Conservation (phyloP, 30 jellyfish, hydroid and myxozoan species). For the Catostylus mosaicus region DNA sequence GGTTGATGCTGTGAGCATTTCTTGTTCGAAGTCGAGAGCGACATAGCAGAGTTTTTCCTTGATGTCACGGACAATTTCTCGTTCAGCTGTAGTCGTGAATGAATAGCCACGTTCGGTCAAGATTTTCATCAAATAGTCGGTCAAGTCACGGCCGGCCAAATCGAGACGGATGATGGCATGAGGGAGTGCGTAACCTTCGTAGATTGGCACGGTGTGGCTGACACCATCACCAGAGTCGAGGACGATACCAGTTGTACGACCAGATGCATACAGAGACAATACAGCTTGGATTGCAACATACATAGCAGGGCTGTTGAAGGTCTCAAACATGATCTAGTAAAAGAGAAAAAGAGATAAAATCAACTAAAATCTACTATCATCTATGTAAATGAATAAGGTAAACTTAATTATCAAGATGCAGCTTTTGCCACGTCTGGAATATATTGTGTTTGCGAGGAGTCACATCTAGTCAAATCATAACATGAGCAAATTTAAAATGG, state of each 20-base stretch:
- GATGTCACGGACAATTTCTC: conserved; percentile 99
- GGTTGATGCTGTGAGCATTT: conserved; percentile 98
- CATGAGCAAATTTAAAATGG: too few relatives aligned
- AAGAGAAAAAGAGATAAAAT: not conserved
- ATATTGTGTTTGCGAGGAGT: too few relatives aligned
- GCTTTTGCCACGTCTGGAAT: too few relatives aligned
- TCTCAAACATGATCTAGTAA: conserved; percentile 89
- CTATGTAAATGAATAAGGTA: too few relatives aligned
- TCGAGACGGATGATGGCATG: conserved; percentile 99
- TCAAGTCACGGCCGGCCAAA: conserved; percentile 99
- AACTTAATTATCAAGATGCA: too few relatives aligned
- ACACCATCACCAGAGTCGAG: conserved; percentile 99
- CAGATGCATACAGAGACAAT: conserved; percentile 99
- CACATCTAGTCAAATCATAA: too few relatives aligned
- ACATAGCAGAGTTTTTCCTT: conserved; percentile 99
- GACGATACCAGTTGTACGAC: conserved; percentile 99
- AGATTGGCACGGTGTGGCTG: conserved; percentile 99
- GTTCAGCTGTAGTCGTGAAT: conserved; percentile 99
- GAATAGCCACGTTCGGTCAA: conserved; percentile 99
- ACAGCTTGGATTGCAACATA: conserved; percentile 99
- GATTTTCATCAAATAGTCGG: conserved; percentile 99
- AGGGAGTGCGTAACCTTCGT: conserved; percentile 99
- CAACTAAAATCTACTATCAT: too few relatives aligned
- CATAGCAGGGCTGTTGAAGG: conserved; percentile 99
- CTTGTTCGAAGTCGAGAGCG: conserved; percentile 99